Conservation (phyloP, 2,113 vertebrate genomes). For the Pagrus major region DNA sequence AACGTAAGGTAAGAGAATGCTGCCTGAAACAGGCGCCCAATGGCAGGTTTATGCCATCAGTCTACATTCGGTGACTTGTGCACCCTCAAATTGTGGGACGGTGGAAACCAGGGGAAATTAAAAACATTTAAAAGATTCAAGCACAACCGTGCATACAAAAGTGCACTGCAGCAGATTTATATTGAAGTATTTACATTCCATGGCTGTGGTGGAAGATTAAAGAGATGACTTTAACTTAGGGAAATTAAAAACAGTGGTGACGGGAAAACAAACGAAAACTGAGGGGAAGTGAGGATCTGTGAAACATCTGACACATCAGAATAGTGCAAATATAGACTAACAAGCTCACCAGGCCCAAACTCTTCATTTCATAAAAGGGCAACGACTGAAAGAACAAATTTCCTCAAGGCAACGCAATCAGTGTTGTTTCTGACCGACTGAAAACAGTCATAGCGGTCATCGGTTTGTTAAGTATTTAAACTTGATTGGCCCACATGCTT, state of each 20-base stretch:
- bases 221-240: background rate
- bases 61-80: too few relatives aligned
- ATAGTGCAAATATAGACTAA: background rate
- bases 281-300: background rate
- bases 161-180: background rate
- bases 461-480: constrained; percentile 37
- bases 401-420: constrained; percentile 1
- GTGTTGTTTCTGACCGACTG: background rate
- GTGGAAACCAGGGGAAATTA: background rate
- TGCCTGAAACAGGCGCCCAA: too few relatives aligned
- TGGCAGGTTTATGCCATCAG: too few relatives aligned
- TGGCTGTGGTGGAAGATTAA: background rate
- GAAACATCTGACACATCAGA: background rate
- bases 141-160: background rate
- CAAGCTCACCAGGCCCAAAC: background rate
- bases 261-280: background rate
- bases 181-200: constrained; percentile 7
- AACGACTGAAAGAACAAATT: background rate
- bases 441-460: background rate
- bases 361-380: background rate
- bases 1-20: too few relatives aligned
- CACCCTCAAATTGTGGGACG: background rate
- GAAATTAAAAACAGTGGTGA: background rate
- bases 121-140: background rate
- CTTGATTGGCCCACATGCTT: background rate